Evolutionary conservation across 2,888 invertebrate species (phyloP).

Genomic region (Embidobia sp.): DNA sequence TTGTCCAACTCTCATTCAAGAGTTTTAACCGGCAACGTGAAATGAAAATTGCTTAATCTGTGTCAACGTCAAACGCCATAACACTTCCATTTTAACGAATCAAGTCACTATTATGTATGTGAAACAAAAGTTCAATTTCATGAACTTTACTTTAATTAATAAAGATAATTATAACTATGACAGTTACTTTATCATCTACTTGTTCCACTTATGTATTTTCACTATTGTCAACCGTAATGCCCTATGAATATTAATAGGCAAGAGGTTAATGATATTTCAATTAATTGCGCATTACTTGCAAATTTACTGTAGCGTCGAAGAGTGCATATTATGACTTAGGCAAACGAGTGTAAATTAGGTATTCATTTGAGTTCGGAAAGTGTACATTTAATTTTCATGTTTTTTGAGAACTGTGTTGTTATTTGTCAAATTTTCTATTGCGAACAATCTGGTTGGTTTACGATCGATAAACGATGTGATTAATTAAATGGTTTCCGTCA

Average conservation of each 20-base stretch:
- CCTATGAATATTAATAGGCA: conserved; percentile 75
- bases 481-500: conserved; percentile 64
- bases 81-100: conserved; percentile 26
- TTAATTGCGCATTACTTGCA: conserved; percentile 72
- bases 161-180: conserved; percentile 51
- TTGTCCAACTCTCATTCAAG: too few species aligned
- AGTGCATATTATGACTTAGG: not conserved
- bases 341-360: too few species aligned
- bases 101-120: not conserved
- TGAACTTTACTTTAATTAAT: conserved; percentile 58
- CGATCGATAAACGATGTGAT: conserved; percentile 58
- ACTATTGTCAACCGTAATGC: conserved; percentile 71
- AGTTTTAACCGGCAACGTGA: too few species aligned
- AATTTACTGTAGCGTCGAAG: conserved; percentile 32
- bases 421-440: conserved; percentile 36
- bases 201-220: conserved; percentile 63
- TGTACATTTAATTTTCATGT: too few species aligned
- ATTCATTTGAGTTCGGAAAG: too few species aligned
- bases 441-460: conserved; percentile 6
- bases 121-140: conserved; percentile 60
- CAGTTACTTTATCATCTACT: conserved; percentile 66
- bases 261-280: conserved; percentile 75
- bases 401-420: too few species aligned
- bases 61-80: conserved; percentile 36
- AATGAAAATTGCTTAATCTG: too few species aligned